Base-by-base conservation (phyloP, 2,797 vertebrate species). In the Pangasius macronema region DNA sequence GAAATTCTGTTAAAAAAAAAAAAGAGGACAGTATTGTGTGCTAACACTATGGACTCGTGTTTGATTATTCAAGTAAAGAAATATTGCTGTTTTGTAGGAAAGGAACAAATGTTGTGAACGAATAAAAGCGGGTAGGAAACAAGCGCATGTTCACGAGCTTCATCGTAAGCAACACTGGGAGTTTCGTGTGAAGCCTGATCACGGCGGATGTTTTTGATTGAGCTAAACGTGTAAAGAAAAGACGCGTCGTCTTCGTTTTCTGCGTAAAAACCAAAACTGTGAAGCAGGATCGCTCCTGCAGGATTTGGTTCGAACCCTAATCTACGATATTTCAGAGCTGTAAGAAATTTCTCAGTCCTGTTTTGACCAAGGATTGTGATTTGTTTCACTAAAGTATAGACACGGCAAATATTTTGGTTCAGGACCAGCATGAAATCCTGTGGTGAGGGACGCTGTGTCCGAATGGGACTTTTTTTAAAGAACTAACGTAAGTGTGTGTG, bases 361-460 rank as follows among this genome's bases (percentile, higher is more conserved):
- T 36, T 27, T 9, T 16, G 33, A 36, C 16, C 8, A 68, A 63
- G 27, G 61, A 11, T 30, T n/a, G n/a, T 1, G 10, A 11, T n/a
- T 55, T 55, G 53, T 55, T 55, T 55, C 16, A 8, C 59, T 9
- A 24, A n/a, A 68, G 1, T 18, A 30, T 33, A 36, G 65, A 6
- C 63, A 33, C 3, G n/a, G 63, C 2, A 51, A 49, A 55, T 16
- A 16, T 27, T 39, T 27, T 46, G 53, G 22, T 51, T 39, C 14
- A 55, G 83, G 53, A 33, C 14, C 4, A 49, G 18, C 18, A 5
- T 27, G 18, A 22, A 59, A 72, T 63, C 22, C 42, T 61, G 63
- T 24, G 39, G 39, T 39, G 13, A 85, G 87, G 9, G n/a, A 57
- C 91, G 9, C 36, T 39, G 68, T 22, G 68, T 33, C n/a, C n/a